A percentile compares a stretch with the other conserved stretches of the same genome.
Conservation (phyloP, 2,113 vertebrate genomes). For the Pteropus alecto region DNA sequence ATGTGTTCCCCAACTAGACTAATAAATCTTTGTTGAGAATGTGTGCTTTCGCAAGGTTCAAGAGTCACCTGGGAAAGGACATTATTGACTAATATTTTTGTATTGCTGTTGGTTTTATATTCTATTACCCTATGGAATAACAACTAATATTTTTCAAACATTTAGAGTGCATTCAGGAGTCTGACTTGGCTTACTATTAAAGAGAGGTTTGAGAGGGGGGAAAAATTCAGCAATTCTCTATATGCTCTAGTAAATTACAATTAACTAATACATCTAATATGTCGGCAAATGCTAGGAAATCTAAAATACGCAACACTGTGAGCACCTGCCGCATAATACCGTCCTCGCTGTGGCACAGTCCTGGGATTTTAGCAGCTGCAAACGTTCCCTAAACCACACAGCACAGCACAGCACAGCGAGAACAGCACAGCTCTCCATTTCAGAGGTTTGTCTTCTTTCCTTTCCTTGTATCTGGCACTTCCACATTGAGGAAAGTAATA, state of each 20-base stretch:
- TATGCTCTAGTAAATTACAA: constrained; percentile 33
- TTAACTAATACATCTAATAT: constrained; percentile 37
- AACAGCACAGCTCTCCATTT: neutral
- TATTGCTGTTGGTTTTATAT: constrained; percentile 67
- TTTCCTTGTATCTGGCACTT: constrained; percentile 49
- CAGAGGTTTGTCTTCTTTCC: constrained; percentile 29
- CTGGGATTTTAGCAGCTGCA: constrained; percentile 23
- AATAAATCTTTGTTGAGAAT: constrained; percentile 73
- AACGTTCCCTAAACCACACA: neutral
- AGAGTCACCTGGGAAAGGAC: constrained; percentile 73
- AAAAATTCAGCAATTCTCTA: neutral
- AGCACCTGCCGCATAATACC: neutral
- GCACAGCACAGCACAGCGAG: no score
- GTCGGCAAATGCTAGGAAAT: constrained; percentile 34
- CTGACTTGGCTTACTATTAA: constrained; percentile 19
- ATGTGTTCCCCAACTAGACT: constrained; percentile 64
- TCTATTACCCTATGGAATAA: constrained; percentile 56
- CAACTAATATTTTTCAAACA: constrained; percentile 49
- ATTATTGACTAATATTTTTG: constrained; percentile 69
- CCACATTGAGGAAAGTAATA: constrained; percentile 55
- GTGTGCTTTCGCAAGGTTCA: constrained; percentile 61
- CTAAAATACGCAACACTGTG: neutral
- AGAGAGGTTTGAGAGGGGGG: neutral
- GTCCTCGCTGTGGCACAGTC: neutral
- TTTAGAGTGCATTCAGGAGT: constrained; percentile 29